Percentiles rank a stretch among this genome's conserved stretches.
Conservation (phyloP, 2,888 invertebrate species). For the Ormyrus nitidulus region DNA sequence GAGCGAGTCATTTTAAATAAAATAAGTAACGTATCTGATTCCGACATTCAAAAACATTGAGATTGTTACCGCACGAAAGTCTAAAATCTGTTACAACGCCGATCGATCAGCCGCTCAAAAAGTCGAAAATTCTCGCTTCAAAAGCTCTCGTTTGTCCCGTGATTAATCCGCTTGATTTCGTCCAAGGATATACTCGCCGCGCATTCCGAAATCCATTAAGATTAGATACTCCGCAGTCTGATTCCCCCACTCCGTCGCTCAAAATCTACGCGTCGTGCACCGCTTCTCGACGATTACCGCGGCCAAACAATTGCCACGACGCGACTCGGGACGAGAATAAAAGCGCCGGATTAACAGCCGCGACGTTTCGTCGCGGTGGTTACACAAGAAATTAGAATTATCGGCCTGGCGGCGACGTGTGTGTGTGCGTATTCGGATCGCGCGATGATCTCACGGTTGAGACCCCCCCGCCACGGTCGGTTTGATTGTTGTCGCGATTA, state of each 20-base stretch:
- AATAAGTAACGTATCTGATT: too few relatives aligned
- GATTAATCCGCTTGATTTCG: too few relatives aligned
- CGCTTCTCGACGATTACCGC: too few relatives aligned
- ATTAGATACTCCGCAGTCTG: conserved; percentile 24
- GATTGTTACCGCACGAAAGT: too few relatives aligned
- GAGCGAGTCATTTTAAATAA: too few relatives aligned
- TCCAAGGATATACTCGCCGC: neutral
- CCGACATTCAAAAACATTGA: too few relatives aligned
- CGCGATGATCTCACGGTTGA: conserved; percentile 39
- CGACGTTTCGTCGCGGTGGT: neutral
- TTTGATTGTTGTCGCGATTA: conserved; percentile 43
- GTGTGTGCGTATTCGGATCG: neutral
- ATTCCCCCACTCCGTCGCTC: neutral
- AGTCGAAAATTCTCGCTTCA: too few relatives aligned
- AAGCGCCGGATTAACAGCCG: neutral
- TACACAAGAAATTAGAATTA: neutral
- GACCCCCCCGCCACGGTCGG: neutral
- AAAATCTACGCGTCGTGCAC: neutral
- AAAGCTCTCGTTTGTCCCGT: too few relatives aligned
- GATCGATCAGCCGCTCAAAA: too few relatives aligned
- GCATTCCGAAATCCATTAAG: conserved; percentile 14
- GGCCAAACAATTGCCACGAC: too few relatives aligned
- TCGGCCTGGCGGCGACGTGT: neutral
- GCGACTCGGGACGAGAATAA: too few relatives aligned
- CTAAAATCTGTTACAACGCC: too few relatives aligned